Evolutionary conservation across 1,140 invertebrate species (phyloP), one percentile per base, ranked within the genome.

Genomic region (Cecropterus lyciades): DNA sequence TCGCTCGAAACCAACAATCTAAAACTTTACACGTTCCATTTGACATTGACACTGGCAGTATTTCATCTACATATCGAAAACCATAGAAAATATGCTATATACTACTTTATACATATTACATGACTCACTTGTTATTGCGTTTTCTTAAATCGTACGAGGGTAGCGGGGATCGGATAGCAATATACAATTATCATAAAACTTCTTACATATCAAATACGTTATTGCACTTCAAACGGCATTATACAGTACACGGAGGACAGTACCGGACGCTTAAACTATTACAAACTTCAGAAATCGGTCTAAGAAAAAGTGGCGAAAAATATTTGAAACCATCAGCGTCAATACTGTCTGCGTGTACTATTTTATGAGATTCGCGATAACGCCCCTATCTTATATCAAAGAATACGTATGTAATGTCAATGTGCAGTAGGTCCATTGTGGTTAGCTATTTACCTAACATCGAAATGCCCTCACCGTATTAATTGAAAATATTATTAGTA

Each of bases 21-120:
- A 56, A 59, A 67, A 51, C 49, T 51, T 52, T 67, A 63, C 57
- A 49, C 33, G 30, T 65, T 65, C 51, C 46, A 40, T 63, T 69
- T 68, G 59, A 84, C 82, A 80, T 84, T 73, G 79, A 85, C 79
- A 85, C 79, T 84, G 85, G 83, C 87, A 85, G 84, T 89, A 85
- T 82, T 78, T 84, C 72, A 80, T 87, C 86, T 91, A 91, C 82
- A 81, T 87, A 88, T 91, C 80, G 85, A 88, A 89, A 87, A 89
- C 83, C 79, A 90, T 86, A 85, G 85, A 88, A 88, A 85, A 87
- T 87, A 85, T 85, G 68, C 81, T 85, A 78, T 80, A 85, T 76
- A 72, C 86, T 89, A 89, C 82, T 84, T 87, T 89, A 84, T 90
- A 87, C 81, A 90, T 80, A 82, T 83, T 80, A 82, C 68, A 84